Evolutionary conservation across 2,888 invertebrate genomes (phyloP), one percentile per base, ranked within the genome.

Genomic region (Eumerus sabulonum): DNA sequence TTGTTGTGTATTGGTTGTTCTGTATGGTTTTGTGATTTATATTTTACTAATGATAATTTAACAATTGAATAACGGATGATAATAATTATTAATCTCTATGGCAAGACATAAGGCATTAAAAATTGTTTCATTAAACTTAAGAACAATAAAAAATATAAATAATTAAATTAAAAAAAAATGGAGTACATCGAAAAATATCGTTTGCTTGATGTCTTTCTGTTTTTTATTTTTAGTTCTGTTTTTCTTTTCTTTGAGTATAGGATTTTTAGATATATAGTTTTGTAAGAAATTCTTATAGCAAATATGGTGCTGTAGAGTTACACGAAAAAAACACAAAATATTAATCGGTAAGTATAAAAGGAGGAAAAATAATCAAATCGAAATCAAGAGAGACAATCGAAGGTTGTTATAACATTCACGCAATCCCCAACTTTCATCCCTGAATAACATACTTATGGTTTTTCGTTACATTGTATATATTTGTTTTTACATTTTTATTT

Each of bases 71-170:
- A 76, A 76, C 76, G 71, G 48, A 66, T 71, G 71, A 76, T 40
- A 76, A 79, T 73, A 76, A 79, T 73, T n/a, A n/a, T n/a, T 79
- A 79, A 70, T 68, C 50, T 64, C 79, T 79, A 79, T 79, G 79
- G 79, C 79, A 79, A 79, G 79, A 79, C 79, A 60, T 74, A 74
- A 79, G 68, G 79, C 70, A 48, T 68, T 68, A 45, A 48, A 79
- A 74, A 64, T 64, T 64, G 64, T 3, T 56, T 71, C 9, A 57
- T 72, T 14, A 40, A 48, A 60, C 13, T 11, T 27, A 17, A n/a
- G 36, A 16, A 48, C 51, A 40, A 18, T 13, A 47, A 13, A 40
- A 60, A 16, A 2, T 38, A 1, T 9, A 13, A 53, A 36, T 38
- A 16, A 45, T 53, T n/a, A 17, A 36, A 1, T 0, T 51, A 27